Conservation (phyloP, 2,797 vertebrate genomes). For the Scomberomorus guttatus region DNA sequence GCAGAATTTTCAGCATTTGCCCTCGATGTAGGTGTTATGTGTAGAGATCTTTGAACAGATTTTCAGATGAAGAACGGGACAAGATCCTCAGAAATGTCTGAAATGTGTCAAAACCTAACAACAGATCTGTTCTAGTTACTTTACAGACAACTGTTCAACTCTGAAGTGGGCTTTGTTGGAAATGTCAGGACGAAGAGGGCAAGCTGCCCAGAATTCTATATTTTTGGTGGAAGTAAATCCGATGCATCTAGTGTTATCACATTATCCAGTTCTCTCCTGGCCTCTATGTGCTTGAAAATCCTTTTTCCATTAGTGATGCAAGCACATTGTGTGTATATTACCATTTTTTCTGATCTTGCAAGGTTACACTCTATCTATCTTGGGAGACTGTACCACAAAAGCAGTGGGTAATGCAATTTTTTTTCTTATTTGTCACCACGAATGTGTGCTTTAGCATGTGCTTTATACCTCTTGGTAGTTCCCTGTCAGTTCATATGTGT, state of each 20-base stretch:
- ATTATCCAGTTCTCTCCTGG: background rate
- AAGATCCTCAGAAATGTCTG: background rate
- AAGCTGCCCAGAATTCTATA: background rate
- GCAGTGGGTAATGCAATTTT: background rate
- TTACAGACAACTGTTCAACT: background rate
- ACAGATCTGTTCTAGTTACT: background rate
- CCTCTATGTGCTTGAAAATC: background rate
- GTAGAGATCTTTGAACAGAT: background rate
- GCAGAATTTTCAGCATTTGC: background rate
- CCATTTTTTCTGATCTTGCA: background rate
- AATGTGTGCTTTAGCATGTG: background rate
- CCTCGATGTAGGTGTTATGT: background rate
- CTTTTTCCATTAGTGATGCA: background rate
- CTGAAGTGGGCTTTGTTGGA: constrained; percentile 5
- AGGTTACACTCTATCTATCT: background rate
- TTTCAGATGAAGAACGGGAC: background rate
- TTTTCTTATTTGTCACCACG: background rate
- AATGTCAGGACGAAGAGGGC: constrained; percentile 10
- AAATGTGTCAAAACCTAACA: background rate
- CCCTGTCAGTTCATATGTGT: background rate
- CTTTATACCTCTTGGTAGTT: background rate
- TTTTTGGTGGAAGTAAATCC: background rate
- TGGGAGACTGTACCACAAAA: background rate
- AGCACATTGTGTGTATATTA: background rate
- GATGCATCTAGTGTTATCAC: background rate